Base-by-base conservation (phyloP, 1,140 invertebrate species). In the Drosophila baimaii region DNA sequence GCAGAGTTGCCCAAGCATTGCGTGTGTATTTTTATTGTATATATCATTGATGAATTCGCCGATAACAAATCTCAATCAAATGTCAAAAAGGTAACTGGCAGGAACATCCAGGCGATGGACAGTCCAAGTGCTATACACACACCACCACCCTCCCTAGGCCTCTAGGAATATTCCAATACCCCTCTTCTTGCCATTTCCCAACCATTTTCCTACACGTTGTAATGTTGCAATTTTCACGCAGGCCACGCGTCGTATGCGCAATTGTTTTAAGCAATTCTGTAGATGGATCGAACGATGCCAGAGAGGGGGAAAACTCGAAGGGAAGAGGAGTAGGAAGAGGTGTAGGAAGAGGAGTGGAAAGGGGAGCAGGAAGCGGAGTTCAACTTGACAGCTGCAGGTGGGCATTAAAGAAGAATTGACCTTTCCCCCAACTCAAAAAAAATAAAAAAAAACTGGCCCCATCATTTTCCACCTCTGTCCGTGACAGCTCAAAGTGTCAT, bases 41-140 rank as follows among this genome's bases (percentile, higher is more conserved):
- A 88, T 91, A 90, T 91, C 90, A 91, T 91, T 91, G 90, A 91
- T 91, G 90, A 91, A 89, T 90, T 77, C 79, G 86, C 90, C 90
- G 90, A 91, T 91, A 91, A 90, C 90, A 91, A 91, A 91, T 91
- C 90, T 91, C 90, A 91, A 91, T 91, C 90, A 91, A 91, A 91
- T 91, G 90, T 91, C 90, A 91, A 90, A 91, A 91, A 91, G 90
- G 90, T 91, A 91, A 91, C 90, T 89, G 90, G 77, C 90, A 91
- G 70, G 27, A 65, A 69, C 49, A 63, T 46, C 54, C 46, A 35
- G 49, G 37, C 46, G 59, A 77, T 71, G 62, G 70, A 83, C 76
- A 68, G 57, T 27, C 51, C 51, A 52, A 52, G 49, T 52, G 49
- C 49, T 52, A 17, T n/a, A 23, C 44, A 63, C 17, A 23, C 33